phyloP scores from a whole-genome alignment of 2,888 invertebrate species.

The Boloria euphrosyne region DNA sequence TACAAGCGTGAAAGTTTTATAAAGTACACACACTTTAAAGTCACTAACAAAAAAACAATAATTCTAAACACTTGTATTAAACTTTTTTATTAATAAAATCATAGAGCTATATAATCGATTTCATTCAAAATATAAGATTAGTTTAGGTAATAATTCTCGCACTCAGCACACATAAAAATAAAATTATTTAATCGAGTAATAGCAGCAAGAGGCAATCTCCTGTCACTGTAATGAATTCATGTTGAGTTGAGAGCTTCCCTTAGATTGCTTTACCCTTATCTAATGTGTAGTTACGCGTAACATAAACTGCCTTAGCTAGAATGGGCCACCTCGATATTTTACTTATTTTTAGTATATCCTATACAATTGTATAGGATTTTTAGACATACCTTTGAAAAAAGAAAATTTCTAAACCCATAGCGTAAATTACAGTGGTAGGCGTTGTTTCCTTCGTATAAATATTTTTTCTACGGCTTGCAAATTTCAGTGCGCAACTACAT shows the following conservation, averaged over 20 bases:
- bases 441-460: background rate
- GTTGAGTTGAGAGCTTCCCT: slow-evolving; percentile 15
- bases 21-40: too few species aligned
- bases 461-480: slow-evolving; percentile 3
- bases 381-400: too few species aligned
- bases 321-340: slow-evolving; percentile 8
- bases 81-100: too few species aligned
- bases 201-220: slow-evolving; percentile 19
- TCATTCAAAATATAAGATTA: too few species aligned
- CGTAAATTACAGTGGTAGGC: background rate
- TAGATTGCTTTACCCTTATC: slow-evolving; percentile 32
- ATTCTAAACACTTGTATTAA: too few species aligned
- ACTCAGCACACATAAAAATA: slow-evolving; percentile 6
- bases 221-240: slow-evolving; percentile 16
- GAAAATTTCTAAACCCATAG: too few species aligned
- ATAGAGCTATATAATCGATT: too few species aligned
- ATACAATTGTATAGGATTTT: background rate
- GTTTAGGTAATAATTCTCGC: background rate
- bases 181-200: slow-evolving; percentile 12
- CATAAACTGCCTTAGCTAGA: slow-evolving; percentile 26
- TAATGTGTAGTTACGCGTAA: slow-evolving; percentile 36
- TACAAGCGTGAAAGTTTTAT: too few species aligned
- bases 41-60: too few species aligned
- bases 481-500: background rate
- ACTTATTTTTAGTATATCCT: background rate